Evolutionary conservation across 1,140 invertebrate species (phyloP).

Genomic region (Heliconius hermathena): DNA sequence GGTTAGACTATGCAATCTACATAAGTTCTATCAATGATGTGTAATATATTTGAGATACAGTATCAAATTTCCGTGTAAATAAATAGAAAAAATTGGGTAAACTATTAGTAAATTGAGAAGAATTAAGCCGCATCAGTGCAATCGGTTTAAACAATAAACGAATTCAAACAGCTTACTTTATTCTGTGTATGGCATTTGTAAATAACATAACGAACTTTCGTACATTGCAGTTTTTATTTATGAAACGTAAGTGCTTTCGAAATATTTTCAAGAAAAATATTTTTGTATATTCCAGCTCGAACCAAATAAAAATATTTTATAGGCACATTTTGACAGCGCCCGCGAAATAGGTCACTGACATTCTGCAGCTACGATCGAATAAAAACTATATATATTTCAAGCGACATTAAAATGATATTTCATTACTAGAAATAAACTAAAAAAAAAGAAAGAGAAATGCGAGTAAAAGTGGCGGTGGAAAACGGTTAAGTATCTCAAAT

Average conservation of each 20-base stretch:
- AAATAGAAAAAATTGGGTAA: neutral
- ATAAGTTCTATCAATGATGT: no score
- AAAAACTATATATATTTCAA: neutral
- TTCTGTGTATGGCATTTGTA: neutral
- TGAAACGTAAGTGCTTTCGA: constrained; percentile 6
- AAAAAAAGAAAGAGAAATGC: constrained; percentile 15
- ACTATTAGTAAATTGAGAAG: neutral
- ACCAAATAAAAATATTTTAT: constrained; percentile 7
- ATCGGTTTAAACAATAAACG: neutral
- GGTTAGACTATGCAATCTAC: no score
- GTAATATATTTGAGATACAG: no score
- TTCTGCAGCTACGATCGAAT: constrained; percentile 17
- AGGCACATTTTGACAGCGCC: constrained; percentile 11
- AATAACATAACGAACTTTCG: neutral
- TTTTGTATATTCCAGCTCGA: neutral
- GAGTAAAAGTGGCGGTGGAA: constrained; percentile 13
- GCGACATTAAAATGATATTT: constrained; percentile 31
- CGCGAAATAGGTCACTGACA: constrained; percentile 25
- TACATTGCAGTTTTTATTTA: neutral
- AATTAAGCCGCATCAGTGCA: neutral
- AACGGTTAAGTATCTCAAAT: constrained; percentile 38
- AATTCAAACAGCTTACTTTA: neutral
- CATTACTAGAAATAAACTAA: constrained; percentile 21
- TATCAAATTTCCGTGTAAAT: no score
- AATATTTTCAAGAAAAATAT: constrained; percentile 10